These are phyloP conservation scores for Papilio polytes DNA, from an alignment of 1,140 invertebrate species.

Conservation along the genomic window DNA sequence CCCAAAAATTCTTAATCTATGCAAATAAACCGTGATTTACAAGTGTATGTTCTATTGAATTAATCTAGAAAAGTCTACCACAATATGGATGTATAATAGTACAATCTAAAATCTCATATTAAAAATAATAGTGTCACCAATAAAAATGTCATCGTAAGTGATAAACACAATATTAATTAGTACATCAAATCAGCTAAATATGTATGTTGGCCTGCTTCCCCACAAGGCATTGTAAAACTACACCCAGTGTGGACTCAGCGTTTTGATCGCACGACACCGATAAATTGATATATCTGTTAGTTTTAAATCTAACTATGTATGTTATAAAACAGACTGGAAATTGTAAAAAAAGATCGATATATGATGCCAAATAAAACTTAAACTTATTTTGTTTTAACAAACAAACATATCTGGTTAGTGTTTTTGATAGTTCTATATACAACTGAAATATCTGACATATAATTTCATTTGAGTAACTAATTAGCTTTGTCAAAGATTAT, in stretches of 20 bases:
- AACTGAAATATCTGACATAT: too few relatives aligned
- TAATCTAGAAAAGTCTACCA: neutral
- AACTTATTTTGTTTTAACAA: too few relatives aligned
- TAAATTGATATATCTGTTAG: neutral
- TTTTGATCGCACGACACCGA: slow-evolving; percentile 47
- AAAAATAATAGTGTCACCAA: slow-evolving; percentile 37
- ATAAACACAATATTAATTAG: neutral
- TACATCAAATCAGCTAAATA: slow-evolving; percentile 26
- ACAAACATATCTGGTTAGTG: too few relatives aligned
- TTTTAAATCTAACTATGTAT: neutral
- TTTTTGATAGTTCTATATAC: too few relatives aligned
- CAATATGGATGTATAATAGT: neutral
- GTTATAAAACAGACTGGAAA: neutral
- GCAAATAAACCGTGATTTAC: neutral
- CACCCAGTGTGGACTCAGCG: slow-evolving; percentile 62
- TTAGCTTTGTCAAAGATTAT: too few relatives aligned
- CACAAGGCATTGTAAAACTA: slow-evolving; percentile 60
- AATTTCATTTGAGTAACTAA: too few relatives aligned
- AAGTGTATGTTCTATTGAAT: neutral
- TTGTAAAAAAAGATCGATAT: neutral
- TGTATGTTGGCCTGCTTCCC: slow-evolving; percentile 53
- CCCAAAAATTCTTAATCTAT: neutral
- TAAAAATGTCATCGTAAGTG: slow-evolving; percentile 24
- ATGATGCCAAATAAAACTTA: neutral
- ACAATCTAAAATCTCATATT: neutral